A percentile compares a stretch with the other conserved stretches of the same genome.
Conservation (phyloP, 2,113 vertebrate species). For the Psephotus haematonotus region DNA sequence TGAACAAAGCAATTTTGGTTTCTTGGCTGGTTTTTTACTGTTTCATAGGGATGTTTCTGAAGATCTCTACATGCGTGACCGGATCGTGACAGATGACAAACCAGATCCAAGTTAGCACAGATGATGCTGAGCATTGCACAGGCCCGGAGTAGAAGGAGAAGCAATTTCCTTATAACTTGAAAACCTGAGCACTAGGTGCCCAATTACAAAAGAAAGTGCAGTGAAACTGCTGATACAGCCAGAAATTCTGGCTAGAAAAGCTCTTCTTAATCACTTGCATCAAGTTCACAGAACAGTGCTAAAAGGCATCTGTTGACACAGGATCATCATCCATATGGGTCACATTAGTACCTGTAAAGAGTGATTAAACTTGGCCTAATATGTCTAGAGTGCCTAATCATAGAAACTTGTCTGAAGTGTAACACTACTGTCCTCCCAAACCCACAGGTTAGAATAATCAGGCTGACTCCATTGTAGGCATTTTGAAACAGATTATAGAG, state of each 20-base stretch:
- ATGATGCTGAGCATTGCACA: background rate
- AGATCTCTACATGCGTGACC: background rate
- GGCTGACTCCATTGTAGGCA: background rate
- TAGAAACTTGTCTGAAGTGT: background rate
- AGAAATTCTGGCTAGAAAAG: background rate
- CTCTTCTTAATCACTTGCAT: background rate
- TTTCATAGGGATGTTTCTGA: background rate
- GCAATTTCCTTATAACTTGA: background rate
- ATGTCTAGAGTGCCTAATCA: background rate
- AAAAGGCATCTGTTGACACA: background rate
- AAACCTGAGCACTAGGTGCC: background rate
- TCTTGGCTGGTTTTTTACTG: background rate
- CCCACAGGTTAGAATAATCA: background rate
- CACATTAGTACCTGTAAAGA: background rate
- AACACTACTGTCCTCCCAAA: background rate
- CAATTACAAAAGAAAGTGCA: background rate
- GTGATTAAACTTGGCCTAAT: background rate
- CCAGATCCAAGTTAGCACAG: background rate
- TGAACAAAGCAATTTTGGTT: background rate
- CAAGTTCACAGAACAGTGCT: background rate
- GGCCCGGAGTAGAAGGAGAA: background rate
- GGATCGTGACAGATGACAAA: rapidly evolving
- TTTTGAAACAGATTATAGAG: background rate
- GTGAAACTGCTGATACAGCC: background rate
- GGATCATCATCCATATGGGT: background rate